Evolutionary conservation across 2,888 invertebrate species (phyloP).

Genomic region (Allygus modestus): DNA sequence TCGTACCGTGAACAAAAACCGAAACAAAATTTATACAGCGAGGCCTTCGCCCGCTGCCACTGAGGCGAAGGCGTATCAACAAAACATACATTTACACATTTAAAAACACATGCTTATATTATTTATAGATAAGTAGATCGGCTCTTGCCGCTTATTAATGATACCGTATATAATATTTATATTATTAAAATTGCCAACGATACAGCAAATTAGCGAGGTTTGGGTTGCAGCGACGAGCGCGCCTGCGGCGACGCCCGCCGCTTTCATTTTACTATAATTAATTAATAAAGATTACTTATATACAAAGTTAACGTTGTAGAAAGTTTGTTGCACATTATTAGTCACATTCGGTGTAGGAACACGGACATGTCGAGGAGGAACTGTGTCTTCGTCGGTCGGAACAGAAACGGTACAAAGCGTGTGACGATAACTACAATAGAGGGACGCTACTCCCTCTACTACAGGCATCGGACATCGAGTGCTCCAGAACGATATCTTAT

Average conservation of each 20-base stretch:
- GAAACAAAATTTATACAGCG: conserved; percentile 62
- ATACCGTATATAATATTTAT: conserved; percentile 79
- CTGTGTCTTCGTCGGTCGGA: conserved; percentile 41
- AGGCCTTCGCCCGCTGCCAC: conserved; percentile 36
- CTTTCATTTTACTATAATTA: conserved; percentile 63
- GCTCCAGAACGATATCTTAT: conserved; percentile 13
- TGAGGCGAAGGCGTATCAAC: conserved; percentile 63
- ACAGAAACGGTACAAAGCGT: conserved; percentile 6
- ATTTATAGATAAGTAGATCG: conserved; percentile 63
- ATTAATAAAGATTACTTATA: conserved; percentile 65
- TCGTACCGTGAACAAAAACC: conserved; percentile 35
- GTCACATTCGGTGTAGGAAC: conserved; percentile 66
- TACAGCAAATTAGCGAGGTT: conserved; percentile 69
- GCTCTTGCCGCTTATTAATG: conserved; percentile 74
- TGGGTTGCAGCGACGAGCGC: conserved; percentile 65
- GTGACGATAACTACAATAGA: neutral
- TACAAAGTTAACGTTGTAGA: conserved; percentile 63
- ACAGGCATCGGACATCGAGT: conserved; percentile 28
- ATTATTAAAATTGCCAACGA: conserved; percentile 70
- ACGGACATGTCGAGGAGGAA: conserved; percentile 61
- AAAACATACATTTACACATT: conserved; percentile 75
- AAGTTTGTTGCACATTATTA: conserved; percentile 51
- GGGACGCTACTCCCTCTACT: conserved; percentile 22
- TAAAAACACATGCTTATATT: conserved; percentile 76
- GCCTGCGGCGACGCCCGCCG: conserved; percentile 17